A percentile compares a stretch with the other conserved stretches of the same genome.
phyloP scores from a whole-genome alignment of 2,888 invertebrate genomes.

The Incurvaria masculella region DNA sequence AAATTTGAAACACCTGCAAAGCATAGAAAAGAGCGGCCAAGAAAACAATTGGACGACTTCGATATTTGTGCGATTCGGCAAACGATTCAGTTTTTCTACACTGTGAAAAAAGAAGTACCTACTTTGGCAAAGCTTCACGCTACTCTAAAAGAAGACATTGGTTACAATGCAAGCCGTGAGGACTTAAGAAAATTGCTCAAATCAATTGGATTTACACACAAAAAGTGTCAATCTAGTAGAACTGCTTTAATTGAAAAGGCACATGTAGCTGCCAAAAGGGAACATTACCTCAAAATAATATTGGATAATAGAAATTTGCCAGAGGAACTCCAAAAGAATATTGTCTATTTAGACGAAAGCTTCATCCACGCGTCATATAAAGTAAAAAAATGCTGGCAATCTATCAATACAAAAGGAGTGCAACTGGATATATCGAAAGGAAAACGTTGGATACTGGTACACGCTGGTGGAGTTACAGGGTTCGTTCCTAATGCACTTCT shows the following conservation, averaged over 20 bases:
- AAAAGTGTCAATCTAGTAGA: constrained; percentile 1
- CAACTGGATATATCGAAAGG: constrained; percentile 1
- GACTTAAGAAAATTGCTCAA: constrained; percentile 1
- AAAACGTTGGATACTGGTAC: constrained; percentile 2
- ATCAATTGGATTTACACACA: neutral
- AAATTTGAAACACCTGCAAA: constrained; percentile 1
- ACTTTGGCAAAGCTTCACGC: constrained; percentile 1
- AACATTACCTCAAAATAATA: neutral
- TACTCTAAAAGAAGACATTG: neutral
- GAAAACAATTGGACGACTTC: neutral
- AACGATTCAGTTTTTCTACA: constrained; percentile 2
- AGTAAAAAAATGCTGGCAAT: constrained; percentile 5
- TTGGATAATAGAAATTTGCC: constrained; percentile 1
- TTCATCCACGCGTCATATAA: constrained; percentile 4
- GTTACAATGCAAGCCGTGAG: too few species aligned
- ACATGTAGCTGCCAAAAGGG: constrained; percentile 1
- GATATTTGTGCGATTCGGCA: neutral
- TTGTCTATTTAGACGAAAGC: constrained; percentile 2
- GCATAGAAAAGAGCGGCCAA: neutral
- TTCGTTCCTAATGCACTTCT: constrained; percentile 4
- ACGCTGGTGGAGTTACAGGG: constrained; percentile 3
- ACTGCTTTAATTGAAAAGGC: constrained; percentile 1
- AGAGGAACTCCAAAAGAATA: constrained; percentile 3
- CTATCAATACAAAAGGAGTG: neutral
- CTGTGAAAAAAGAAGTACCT: constrained; percentile 2